Conservation (phyloP, 2,888 invertebrate genomes). For the Oasisia sp. region DNA sequence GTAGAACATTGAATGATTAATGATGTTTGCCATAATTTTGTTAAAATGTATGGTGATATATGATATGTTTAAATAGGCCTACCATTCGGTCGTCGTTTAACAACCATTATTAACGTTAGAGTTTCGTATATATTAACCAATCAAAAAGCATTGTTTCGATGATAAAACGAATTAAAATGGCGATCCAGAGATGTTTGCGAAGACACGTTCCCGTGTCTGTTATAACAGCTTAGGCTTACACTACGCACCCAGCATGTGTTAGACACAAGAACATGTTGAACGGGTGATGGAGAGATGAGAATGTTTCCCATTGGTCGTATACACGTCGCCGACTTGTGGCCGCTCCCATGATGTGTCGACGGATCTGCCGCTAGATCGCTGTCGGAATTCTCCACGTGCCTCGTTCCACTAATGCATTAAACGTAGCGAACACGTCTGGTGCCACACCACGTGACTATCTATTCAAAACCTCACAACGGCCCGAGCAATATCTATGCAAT, state of each 20-base stretch:
- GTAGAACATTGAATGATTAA: not conserved
- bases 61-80: too few species aligned
- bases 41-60: too few species aligned
- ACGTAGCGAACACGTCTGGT: not conserved
- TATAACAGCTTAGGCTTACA: too few species aligned
- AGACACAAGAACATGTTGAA: not conserved
- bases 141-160: too few species aligned
- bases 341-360: not conserved
- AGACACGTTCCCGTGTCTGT: too few species aligned
- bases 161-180: too few species aligned
- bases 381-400: not conserved
- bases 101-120: too few species aligned
- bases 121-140: too few species aligned
- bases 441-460: not conserved
- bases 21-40: too few species aligned
- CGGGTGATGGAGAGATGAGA: not conserved
- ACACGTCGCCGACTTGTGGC: not conserved
- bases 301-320: not conserved
- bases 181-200: too few species aligned
- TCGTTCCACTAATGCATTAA: not conserved
- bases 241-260: too few species aligned
- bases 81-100: too few species aligned
- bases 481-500: not conserved
- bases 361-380: not conserved
- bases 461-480: not conserved